A percentile compares a stretch with the other conserved stretches of the same genome.
Conservation (phyloP, 2,113 vertebrate genomes). For the Poicephalus meyeri region DNA sequence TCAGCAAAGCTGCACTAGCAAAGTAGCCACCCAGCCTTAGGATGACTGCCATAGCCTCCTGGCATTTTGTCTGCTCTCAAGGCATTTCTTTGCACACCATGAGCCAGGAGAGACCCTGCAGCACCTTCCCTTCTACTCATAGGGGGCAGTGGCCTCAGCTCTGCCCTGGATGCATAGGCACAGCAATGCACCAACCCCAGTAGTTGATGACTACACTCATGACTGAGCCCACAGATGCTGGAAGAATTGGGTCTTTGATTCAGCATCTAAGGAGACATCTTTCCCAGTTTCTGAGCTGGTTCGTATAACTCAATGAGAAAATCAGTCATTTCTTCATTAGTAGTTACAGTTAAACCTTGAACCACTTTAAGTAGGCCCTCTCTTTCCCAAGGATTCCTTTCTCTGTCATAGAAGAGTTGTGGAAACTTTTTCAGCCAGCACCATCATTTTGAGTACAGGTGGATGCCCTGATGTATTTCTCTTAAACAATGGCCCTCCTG, state of each 20-base stretch:
- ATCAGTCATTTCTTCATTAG: background rate
- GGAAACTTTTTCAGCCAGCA: background rate
- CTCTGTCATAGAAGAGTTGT: background rate
- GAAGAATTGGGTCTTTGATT: background rate
- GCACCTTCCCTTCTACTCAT: background rate
- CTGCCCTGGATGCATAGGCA: background rate
- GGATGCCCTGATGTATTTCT: background rate
- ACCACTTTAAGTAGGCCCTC: background rate
- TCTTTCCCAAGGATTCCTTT: background rate
- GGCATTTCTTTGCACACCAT: background rate
- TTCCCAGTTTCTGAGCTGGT: background rate
- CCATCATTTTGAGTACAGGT: background rate
- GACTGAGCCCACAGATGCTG: background rate
- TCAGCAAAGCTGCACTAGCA: background rate
- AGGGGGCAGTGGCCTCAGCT: rapidly evolving
- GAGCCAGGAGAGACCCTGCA: background rate
- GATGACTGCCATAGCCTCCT: background rate
- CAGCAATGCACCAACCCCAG: background rate
- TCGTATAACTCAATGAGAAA: background rate
- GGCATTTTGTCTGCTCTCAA: background rate
- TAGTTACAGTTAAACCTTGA: background rate
- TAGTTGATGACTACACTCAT: background rate
- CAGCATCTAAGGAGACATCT: background rate
- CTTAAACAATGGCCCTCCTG: background rate
- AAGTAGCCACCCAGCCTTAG: background rate